Evolutionary conservation across 2,113 vertebrate species (phyloP), one percentile per base, ranked within the genome.

Genomic region (Rhizomys pruinosus): DNA sequence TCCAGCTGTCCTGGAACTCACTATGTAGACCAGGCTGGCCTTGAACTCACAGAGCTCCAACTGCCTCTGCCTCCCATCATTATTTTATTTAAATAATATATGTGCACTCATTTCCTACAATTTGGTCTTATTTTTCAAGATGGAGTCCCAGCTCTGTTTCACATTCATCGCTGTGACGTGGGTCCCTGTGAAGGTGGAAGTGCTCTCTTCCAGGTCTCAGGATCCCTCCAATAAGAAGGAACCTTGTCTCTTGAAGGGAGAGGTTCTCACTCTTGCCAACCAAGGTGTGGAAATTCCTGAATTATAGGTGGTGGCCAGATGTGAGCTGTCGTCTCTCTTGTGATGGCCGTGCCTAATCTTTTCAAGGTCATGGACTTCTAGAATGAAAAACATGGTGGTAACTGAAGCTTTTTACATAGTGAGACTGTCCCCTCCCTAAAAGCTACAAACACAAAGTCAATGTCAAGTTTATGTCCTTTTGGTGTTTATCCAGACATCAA

Each of bases 31-130:
- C n/a, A n/a, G n/a, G n/a, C n/a, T n/a, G n/a, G n/a, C n/a, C n/a
- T n/a, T n/a, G n/a, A n/a, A n/a, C n/a, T n/a, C n/a, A n/a, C n/a
- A n/a, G n/a, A n/a, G n/a, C n/a, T n/a, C n/a, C n/a, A n/a, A n/a
- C n/a, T n/a, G n/a, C n/a, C n/a, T n/a, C n/a, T n/a, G n/a, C n/a
- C n/a, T n/a, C n/a, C n/a, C n/a, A n/a, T n/a, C n/a, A n/a, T n/a
- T n/a, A n/a, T n/a, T n/a, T 93, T 88, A 73, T 85, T 59, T 37
- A 79, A 94, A 91, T 71, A 86, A 88, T 34, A 12, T 64, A 32
- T 7, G 7, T 79, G 44, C 57, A 34, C 22, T 39, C 34, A 91
- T 71, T 93, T 92, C 25, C 22, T 90, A 71, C 91, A 22, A 37
- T 42, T 69, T 84, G 68, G 13, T 82, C 19, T 94, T 12, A 37